Percentiles rank a stretch among this genome's conserved stretches.
Conservation (phyloP, 1,140 invertebrate genomes). For the Muscidifurax raptorellus region DNA sequence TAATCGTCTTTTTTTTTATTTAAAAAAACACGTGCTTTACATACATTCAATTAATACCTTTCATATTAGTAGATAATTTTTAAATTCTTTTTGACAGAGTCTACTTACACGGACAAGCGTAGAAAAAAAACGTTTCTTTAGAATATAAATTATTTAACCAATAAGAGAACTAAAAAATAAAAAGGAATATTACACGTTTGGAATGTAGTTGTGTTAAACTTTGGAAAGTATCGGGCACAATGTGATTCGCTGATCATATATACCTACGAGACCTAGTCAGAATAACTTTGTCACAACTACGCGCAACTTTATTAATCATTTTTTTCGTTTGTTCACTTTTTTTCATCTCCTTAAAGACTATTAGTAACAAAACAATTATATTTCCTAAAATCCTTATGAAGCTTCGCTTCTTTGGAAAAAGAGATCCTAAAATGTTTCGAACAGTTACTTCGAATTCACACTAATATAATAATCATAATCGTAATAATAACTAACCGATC, state of each 20-base stretch:
- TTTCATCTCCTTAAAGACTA: slow-evolving; percentile 37
- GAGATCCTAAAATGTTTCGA: slow-evolving; percentile 49
- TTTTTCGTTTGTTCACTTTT: slow-evolving; percentile 35
- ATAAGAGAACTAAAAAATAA: slow-evolving; percentile 28
- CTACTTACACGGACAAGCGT: slow-evolving; percentile 44
- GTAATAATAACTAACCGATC: slow-evolving; percentile 36
- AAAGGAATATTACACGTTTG: slow-evolving; percentile 37
- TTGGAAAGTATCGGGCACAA: slow-evolving; percentile 48
- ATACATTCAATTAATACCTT: slow-evolving; percentile 45
- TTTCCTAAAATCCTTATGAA: slow-evolving; percentile 49
- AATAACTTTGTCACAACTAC: slow-evolving; percentile 45
- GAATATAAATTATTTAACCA: slow-evolving; percentile 36
- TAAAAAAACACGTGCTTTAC: slow-evolving; percentile 44
- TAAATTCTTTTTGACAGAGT: slow-evolving; percentile 32
- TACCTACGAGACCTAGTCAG: slow-evolving; percentile 32
- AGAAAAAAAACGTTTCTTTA: slow-evolving; percentile 28
- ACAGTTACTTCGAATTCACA: slow-evolving; percentile 42
- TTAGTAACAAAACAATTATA: slow-evolving; percentile 47
- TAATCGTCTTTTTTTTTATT: slow-evolving; percentile 51
- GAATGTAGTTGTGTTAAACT: slow-evolving; percentile 49
- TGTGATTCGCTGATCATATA: slow-evolving; percentile 40
- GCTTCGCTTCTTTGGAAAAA: slow-evolving; percentile 52
- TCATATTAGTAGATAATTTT: slow-evolving; percentile 30
- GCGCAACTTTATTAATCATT: slow-evolving; percentile 6
- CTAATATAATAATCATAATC: slow-evolving; percentile 43